Conservation (phyloP, 2,113 vertebrate species). For the Pao palembangensis region DNA sequence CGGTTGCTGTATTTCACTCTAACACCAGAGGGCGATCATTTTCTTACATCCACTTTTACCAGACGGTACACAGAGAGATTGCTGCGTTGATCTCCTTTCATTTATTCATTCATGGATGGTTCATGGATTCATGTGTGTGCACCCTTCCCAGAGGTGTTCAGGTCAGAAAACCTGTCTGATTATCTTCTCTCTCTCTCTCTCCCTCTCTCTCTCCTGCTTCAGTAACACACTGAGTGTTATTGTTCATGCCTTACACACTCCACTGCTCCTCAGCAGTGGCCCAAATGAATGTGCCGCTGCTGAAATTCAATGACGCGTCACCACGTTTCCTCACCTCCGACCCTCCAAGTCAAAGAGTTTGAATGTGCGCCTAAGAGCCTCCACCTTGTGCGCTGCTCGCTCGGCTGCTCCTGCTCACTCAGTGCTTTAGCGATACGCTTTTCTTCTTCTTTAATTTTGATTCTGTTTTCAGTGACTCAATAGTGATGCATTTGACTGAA, state of each 20-base stretch:
- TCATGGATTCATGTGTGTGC: neutral
- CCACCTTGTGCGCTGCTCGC: constrained; percentile 44
- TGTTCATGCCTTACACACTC: constrained; percentile 51
- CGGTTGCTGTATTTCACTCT: no score
- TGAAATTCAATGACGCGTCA: neutral
- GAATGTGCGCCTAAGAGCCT: constrained; percentile 20
- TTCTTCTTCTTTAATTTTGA: neutral
- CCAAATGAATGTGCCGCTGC: constrained; percentile 51
- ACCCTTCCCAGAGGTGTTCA: constrained; percentile 13
- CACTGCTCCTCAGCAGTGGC: constrained; percentile 53
- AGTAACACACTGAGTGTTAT: neutral
- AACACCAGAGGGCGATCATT: no score
- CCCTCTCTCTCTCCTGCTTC: neutral
- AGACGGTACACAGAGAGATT: no score
- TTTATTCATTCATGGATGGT: constrained; percentile 2
- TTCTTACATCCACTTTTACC: no score
- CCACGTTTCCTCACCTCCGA: neutral
- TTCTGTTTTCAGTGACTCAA: constrained; percentile 42
- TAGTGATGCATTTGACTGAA: constrained; percentile 75
- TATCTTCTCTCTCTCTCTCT: neutral
- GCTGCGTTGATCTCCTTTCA: neutral
- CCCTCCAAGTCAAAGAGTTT: constrained; percentile 14
- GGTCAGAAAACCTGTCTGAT: constrained; percentile 17
- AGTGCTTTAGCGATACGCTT: constrained; percentile 51
- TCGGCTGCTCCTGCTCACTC: constrained; percentile 49